These are phyloP conservation scores for Acanthoscelides obtectus DNA, from an alignment of 2,888 invertebrate genomes.

Conservation along the genomic window DNA sequence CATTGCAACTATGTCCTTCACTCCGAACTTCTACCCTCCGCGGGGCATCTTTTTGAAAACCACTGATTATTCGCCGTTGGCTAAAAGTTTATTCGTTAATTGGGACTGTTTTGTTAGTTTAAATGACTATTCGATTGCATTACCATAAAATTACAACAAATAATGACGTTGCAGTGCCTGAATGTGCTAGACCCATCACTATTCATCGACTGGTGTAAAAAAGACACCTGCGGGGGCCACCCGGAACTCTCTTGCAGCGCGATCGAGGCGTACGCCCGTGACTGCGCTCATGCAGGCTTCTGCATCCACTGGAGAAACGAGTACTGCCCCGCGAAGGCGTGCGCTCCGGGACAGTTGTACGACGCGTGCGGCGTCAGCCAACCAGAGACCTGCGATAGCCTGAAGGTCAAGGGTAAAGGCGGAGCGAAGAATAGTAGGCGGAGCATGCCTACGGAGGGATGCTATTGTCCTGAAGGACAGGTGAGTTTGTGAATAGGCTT, in stretches of 20 bases:
- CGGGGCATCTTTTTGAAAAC: too few relatives aligned
- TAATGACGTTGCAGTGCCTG: slow-evolving; percentile 65
- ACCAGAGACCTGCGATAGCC: slow-evolving; percentile 61
- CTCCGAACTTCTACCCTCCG: too few relatives aligned
- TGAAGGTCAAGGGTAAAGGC: slow-evolving; percentile 45
- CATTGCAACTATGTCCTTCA: too few relatives aligned
- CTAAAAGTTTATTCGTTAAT: too few relatives aligned
- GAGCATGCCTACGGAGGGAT: slow-evolving; percentile 62
- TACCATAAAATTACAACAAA: too few relatives aligned
- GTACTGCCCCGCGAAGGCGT: slow-evolving; percentile 62
- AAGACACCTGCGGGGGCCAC: slow-evolving; percentile 58
- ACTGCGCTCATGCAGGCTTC: slow-evolving; percentile 65
- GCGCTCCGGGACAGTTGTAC: slow-evolving; percentile 51
- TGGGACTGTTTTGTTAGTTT: background rate
- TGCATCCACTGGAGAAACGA: slow-evolving; percentile 68
- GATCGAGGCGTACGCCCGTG: slow-evolving; percentile 68
- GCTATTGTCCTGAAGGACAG: slow-evolving; percentile 76
- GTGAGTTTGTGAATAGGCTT: too few relatives aligned
- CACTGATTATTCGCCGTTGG: too few relatives aligned
- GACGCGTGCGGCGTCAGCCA: slow-evolving; percentile 58
- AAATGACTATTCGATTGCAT: too few relatives aligned
- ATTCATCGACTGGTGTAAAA: slow-evolving; percentile 65
- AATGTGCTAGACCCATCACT: slow-evolving; percentile 64
- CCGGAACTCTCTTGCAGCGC: slow-evolving; percentile 58
- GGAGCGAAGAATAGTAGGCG: slow-evolving; percentile 20